Evolutionary conservation across 64 coral and sea anemone genomes (phyloP).

Genomic region (Orbicella faveolata): DNA sequence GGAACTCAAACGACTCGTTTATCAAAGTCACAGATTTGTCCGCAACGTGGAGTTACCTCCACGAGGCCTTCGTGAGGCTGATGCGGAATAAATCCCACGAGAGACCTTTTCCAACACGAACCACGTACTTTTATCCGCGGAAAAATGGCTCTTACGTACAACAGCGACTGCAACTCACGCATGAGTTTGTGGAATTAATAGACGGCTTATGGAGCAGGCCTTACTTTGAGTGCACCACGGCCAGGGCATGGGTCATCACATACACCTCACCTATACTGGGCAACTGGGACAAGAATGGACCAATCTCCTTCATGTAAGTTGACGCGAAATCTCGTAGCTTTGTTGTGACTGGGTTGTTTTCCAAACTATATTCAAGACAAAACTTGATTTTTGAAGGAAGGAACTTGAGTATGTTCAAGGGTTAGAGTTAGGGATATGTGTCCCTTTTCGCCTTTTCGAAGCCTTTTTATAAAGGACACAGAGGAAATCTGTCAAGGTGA

Average conservation of each 20-base stretch:
- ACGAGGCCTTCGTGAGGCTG: constrained; percentile 74
- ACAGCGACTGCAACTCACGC: constrained; percentile 42
- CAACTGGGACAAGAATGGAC: constrained; percentile 51
- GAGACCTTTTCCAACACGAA: constrained; percentile 64
- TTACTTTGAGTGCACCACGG: constrained; percentile 80
- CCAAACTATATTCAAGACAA: too few relatives aligned
- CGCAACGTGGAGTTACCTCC: constrained; percentile 75
- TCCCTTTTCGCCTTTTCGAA: too few relatives aligned
- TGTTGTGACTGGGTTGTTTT: too few relatives aligned
- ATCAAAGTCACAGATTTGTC: constrained; percentile 93
- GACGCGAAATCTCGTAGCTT: neutral
- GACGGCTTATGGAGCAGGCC: constrained; percentile 86
- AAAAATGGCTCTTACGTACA: constrained; percentile 28
- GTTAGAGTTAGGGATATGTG: too few relatives aligned
- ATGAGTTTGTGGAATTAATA: constrained; percentile 71
- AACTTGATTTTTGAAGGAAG: too few relatives aligned
- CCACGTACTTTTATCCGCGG: constrained; percentile 57
- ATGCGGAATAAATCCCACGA: constrained; percentile 51
- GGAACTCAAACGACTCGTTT: constrained; percentile 64
- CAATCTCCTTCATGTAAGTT: constrained; percentile 82
- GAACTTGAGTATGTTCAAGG: too few relatives aligned
- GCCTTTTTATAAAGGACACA: too few relatives aligned
- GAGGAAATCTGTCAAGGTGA: too few relatives aligned
- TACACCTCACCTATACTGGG: constrained; percentile 76
- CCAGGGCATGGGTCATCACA: constrained; percentile 70